Evolutionary conservation across 2,888 invertebrate genomes (phyloP), one percentile per base, ranked within the genome.

Genomic region (Antitype chi): DNA sequence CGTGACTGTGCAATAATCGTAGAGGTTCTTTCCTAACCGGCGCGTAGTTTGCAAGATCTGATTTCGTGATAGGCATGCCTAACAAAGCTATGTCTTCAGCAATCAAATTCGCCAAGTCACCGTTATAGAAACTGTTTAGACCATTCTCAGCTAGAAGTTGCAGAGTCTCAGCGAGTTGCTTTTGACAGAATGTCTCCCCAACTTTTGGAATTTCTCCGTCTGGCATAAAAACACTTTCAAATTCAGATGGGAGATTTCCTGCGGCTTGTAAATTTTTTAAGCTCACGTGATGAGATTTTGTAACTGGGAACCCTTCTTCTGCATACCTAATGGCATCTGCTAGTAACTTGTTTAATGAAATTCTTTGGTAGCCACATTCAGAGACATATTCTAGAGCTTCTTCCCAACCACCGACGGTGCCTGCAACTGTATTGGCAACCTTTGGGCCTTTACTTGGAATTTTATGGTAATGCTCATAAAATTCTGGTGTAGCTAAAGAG

Each of bases 401-500:
- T 82, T 94, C 91, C 96, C 96, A 96, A 3, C 96, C 96, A 15
- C 94, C 95, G 0, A 96, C 88, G 1, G 95, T 94, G 8, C 96
- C 96, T 57, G 96, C 94, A 3, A 96, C 95, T 1, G 96, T 96
- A 9, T 88, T 85, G 2, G 96, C 95, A 3, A 95, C 89, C 84
- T 94, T 96, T 11, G 94, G 91, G 0, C 96, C 96, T 84, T 73
- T 91, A 20, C 72, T 88, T 3, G 96, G 96, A 81, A 96, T 93
- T 74, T 89, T 89, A 1, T 90, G 74, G 3, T 90, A 79, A 2
- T 92, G 93, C 79, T 88, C 79, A 74, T 90, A 95, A 64, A 93
- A 95, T 5, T 93, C 90, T n/a, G 87, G 76, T 25, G 89, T 94
- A 0, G 95, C 95, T 80, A 95, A 88, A 57, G 94, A 94, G 0